Percentiles rank a stretch among this genome's conserved stretches.
phyloP scores from a whole-genome alignment of 2,888 invertebrate species.

The Odontomyia ornata region DNA sequence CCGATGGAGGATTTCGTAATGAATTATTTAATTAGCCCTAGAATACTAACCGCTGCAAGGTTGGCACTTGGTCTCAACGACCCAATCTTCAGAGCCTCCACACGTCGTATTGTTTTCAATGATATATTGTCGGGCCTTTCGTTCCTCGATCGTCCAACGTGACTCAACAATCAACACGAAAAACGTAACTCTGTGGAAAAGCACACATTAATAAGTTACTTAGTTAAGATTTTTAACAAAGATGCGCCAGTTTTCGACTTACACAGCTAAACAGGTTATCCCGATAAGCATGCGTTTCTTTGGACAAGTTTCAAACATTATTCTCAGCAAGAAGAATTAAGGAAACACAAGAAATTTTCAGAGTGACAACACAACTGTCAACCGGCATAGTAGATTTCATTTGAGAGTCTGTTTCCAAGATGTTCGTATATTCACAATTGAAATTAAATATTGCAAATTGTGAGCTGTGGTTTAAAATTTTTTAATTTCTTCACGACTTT shows the following conservation, averaged over 20 bases:
- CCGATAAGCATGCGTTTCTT: conserved; percentile 84
- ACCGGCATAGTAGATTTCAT: no score
- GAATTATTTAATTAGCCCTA: no score
- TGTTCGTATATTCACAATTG: conserved; percentile 8
- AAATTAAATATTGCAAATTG: not conserved
- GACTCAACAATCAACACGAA: conserved; percentile 85
- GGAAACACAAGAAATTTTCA: conserved; percentile 14
- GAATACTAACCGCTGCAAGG: conserved; percentile 78
- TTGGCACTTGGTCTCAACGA: conserved; percentile 80
- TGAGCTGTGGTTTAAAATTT: not conserved
- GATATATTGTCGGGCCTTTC: conserved; percentile 72
- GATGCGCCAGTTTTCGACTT: no score
- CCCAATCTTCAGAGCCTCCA: conserved; percentile 76
- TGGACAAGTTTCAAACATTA: conserved; percentile 85
- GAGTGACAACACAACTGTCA: not conserved
- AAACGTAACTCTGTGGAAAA: conserved; percentile 83
- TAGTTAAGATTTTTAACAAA: not conserved
- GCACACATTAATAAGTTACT: no score
- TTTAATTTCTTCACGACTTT: no score
- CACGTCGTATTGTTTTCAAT: conserved; percentile 83
- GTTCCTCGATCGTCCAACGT: conserved; percentile 70
- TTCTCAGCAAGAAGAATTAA: conserved; percentile 8
- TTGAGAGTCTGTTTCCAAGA: not conserved
- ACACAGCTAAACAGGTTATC: conserved; percentile 79
- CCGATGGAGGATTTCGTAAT: no score